Percentiles rank a stretch among this genome's conserved stretches.
Conservation (phyloP, 1,140 invertebrate genomes). For the Papilio machaon region DNA sequence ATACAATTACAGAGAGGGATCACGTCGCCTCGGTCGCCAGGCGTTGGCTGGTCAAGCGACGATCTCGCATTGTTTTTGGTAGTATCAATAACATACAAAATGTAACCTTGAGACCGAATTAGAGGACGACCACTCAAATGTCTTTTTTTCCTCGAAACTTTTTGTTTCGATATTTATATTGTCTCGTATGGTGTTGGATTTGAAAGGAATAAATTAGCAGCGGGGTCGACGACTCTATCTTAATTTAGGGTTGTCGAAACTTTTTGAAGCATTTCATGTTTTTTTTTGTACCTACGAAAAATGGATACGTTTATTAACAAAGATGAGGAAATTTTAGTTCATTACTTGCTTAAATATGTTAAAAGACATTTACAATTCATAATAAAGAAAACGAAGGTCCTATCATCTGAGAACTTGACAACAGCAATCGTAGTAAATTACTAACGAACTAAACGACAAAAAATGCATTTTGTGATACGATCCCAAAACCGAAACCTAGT, state of each 20-base stretch:
- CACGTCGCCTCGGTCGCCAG: constrained; percentile 45
- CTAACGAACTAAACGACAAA: too few relatives aligned
- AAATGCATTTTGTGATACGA: too few relatives aligned
- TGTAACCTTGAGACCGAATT: constrained; percentile 60
- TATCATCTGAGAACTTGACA: too few relatives aligned
- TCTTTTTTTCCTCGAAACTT: constrained; percentile 62
- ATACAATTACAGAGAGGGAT: constrained; percentile 56
- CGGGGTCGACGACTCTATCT: constrained; percentile 55
- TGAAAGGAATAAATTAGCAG: constrained; percentile 73
- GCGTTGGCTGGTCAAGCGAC: constrained; percentile 44
- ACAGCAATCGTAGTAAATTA: too few relatives aligned
- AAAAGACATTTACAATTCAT: too few relatives aligned
- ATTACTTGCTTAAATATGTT: too few relatives aligned
- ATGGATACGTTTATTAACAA: not conserved
- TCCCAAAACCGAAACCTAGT: too few relatives aligned
- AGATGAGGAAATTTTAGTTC: too few relatives aligned
- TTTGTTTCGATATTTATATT: constrained; percentile 69
- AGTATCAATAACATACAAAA: constrained; percentile 59
- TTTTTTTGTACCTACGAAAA: not conserved
- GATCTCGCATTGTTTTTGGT: constrained; percentile 56
- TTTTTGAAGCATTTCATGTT: not conserved
- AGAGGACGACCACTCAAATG: constrained; percentile 60
- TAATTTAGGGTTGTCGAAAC: constrained; percentile 34
- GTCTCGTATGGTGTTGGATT: constrained; percentile 68
- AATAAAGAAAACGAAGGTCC: too few relatives aligned